A percentile compares a stretch with the other conserved stretches of the same genome.
These are phyloP conservation scores for Grus americana DNA, from an alignment of 2,113 vertebrate species.

Conservation along the genomic window DNA sequence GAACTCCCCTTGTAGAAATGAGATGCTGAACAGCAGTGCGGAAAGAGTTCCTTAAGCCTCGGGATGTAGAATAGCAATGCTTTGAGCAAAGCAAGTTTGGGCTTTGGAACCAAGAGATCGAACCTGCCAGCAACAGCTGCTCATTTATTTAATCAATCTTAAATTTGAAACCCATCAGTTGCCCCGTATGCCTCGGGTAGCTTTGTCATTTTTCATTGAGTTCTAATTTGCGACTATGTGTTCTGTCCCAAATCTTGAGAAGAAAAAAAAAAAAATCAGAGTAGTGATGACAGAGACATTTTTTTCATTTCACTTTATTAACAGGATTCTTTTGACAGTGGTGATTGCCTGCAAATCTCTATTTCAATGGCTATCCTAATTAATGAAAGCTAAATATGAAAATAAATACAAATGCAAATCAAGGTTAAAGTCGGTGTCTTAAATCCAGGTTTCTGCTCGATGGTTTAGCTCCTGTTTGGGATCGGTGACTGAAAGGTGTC, in stretches of 20 bases:
- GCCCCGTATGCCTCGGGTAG: neutral
- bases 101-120: neutral
- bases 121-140: neutral
- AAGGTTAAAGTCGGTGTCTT: neutral
- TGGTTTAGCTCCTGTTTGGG: neutral
- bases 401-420: neutral
- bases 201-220: neutral
- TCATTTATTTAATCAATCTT: neutral
- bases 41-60: neutral
- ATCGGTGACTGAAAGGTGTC: neutral
- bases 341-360: neutral
- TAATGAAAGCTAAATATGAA: neutral
- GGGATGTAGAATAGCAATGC: neutral
- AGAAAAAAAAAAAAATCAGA: neutral
- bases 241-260: neutral
- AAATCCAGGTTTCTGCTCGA: neutral
- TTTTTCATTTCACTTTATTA: slow-evolving; percentile 1
- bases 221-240: neutral
- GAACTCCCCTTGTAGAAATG: neutral
- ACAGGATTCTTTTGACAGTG: neutral
- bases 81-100: neutral
- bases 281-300: neutral
- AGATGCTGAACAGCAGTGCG: neutral
- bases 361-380: neutral
- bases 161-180: neutral